Evolutionary conservation across 2,888 invertebrate genomes (phyloP), one percentile per base, ranked within the genome.

Genomic region (Quadroppia sp.): DNA sequence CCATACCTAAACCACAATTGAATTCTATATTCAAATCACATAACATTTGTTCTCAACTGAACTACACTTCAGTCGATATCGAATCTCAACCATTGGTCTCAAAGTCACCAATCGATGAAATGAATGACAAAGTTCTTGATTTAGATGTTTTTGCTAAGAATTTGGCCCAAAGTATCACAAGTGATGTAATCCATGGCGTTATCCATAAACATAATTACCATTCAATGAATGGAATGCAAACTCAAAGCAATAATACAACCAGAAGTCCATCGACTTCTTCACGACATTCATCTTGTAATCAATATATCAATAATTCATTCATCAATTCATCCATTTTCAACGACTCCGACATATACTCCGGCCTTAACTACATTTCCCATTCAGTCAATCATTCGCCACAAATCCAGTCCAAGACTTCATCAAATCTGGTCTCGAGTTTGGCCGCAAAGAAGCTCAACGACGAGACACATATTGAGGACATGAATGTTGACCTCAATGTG

Each of bases 391-490:
- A 45, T 45, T 45, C 25, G 69, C 20, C n/a, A 45, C 61, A 30
- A 36, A 64, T 30, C n/a, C 45, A 69, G 69, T 69, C 69, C 42
- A 69, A 45, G 25, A 45, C 2, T 2, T 1, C 69, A 15, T 7
- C 69, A 28, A 69, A 23, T 45, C 13, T 69, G 6, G 45, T 45
- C 69, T 69, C 69, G 17, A 45, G 69, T 45, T 42, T 17, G 1
- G 69, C 42, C 28, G 69, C 69, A 45, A 20, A 69, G n/a, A n/a
- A 45, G 45, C 69, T 69, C 17, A 69, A 69, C 20, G 77, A 78
- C 75, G 73, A 77, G 25, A 76, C 76, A 2, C 77, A 78, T 32
- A 77, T 78, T 15, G 78, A 78, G 30, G 75, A 78, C 71, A 75
- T 78, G 61, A 76, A 74, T 64, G 74, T 78, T 13, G 77, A 77